These are phyloP conservation scores for Psittacula cyanocephala DNA, from an alignment of 2,113 vertebrate genomes.

Conservation along the genomic window DNA sequence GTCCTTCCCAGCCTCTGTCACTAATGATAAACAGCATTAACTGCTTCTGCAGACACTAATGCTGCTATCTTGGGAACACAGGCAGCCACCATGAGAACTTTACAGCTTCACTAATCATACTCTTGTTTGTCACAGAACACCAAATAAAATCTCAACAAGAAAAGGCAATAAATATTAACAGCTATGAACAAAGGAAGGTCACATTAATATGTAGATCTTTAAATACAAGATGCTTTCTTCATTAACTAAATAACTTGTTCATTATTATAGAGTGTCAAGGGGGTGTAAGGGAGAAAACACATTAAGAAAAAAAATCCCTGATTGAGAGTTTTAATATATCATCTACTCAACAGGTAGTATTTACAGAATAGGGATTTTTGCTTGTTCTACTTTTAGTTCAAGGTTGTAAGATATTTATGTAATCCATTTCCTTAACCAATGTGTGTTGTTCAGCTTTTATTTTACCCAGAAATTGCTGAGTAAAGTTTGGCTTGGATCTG, in stretches of 20 bases:
- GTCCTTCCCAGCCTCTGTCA: conserved; percentile 76
- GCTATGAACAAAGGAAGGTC: conserved; percentile 78
- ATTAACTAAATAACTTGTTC: conserved; percentile 72
- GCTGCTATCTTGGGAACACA: conserved; percentile 81
- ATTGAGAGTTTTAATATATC: neutral
- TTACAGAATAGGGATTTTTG: conserved; percentile 6
- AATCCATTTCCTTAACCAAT: neutral
- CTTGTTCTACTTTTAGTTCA: neutral
- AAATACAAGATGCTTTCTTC: conserved; percentile 71
- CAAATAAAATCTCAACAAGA: conserved; percentile 79
- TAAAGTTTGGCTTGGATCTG: neutral
- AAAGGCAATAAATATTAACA: conserved; percentile 78
- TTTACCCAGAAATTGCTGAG: neutral
- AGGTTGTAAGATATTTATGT: neutral
- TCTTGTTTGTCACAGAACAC: conserved; percentile 77
- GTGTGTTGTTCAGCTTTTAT: neutral
- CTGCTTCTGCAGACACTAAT: conserved; percentile 80
- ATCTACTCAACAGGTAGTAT: neutral
- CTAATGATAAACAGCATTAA: conserved; percentile 84
- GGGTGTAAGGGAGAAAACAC: conserved; percentile 19
- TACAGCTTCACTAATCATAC: conserved; percentile 77
- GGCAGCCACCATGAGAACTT: conserved; percentile 77
- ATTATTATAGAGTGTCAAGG: conserved; percentile 57
- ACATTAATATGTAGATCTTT: conserved; percentile 78
- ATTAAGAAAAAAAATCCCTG: neutral